These are phyloP conservation scores for Gnathonemus echidnorhynchus DNA, from an alignment of 2,113 vertebrate species.

Conservation along the genomic window DNA sequence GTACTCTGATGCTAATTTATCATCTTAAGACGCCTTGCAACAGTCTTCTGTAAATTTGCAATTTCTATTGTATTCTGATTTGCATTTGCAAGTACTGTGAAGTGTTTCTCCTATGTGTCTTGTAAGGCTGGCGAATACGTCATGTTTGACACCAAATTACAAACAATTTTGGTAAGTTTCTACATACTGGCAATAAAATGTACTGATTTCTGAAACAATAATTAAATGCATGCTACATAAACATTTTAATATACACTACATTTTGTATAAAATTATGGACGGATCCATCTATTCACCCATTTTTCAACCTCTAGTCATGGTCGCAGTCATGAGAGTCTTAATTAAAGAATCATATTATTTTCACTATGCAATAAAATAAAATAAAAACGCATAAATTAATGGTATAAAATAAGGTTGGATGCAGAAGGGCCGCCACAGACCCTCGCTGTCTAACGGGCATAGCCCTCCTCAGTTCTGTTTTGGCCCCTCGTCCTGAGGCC, in stretches of 20 bases:
- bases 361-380: background rate
- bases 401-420: background rate
- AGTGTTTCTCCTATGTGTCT: background rate
- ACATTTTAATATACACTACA: background rate
- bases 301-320: background rate
- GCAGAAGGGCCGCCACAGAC: background rate
- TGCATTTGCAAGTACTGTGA: background rate
- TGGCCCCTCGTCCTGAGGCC: background rate
- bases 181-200: background rate
- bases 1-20: background rate
- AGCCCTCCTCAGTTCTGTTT: conserved; percentile 19
- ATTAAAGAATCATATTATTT: background rate
- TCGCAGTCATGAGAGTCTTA: background rate
- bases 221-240: background rate
- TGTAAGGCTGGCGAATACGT: background rate
- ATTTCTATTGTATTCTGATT: no score
- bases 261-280: background rate
- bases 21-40: background rate
- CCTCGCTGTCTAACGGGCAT: conserved; percentile 33
- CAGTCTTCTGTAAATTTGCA: background rate
- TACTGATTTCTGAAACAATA: background rate
- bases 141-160: background rate
- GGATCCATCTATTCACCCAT: background rate
- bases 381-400: background rate
- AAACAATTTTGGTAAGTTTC: background rate